Base-by-base conservation (phyloP, 2,113 vertebrate genomes). In the Eubucco bourcierii region DNA sequence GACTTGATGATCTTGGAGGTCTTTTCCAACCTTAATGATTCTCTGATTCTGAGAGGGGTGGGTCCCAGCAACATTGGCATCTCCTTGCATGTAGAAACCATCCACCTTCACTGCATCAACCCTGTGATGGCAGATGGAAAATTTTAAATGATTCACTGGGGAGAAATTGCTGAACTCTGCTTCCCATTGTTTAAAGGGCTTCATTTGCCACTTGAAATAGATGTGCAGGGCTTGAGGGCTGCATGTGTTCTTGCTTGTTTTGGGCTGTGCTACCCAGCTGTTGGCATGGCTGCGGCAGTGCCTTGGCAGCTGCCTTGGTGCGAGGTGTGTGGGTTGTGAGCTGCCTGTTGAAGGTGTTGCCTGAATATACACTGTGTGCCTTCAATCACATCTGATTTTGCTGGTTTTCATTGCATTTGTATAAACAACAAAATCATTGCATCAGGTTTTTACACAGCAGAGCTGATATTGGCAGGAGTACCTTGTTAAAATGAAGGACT, bases 401-500 rank as follows among this genome's bases (percentile, higher is more conserved):
- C 73, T 56, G 52, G 77, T 80, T 86, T 97, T 93, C 90, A 46
- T 50, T 94, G 95, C 59, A 24, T 83, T 88, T 33, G 41, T 82
- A 80, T 90, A 95, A 95, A 96, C 90, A 96, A 94, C 90, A 76
- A 91, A 96, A 92, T 93, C 23, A 3, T 81, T 61, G 63, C 89
- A 68, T 84, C 66, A 31, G 90, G 68, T 88, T 95, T 94, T 95
- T 87, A 84, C 94, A 27, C 87, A 94, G 94, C 89, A 84, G 86
- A 95, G 37, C 87, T 91, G 83, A 33, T 95, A 92, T 50, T 96
- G 97, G 84, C 96, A 94, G 93, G 93, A 89, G 86, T 96, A 68
- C 89, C 96, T 97, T 93, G 97, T 97, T 97, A 96, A 97, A 97
- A 94, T 96, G 97, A 97, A 97, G 94, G 94, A 90, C 86, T 91